Evolutionary conservation across 2,113 vertebrate genomes (phyloP).

Genomic region (Pardalotus punctatus): DNA sequence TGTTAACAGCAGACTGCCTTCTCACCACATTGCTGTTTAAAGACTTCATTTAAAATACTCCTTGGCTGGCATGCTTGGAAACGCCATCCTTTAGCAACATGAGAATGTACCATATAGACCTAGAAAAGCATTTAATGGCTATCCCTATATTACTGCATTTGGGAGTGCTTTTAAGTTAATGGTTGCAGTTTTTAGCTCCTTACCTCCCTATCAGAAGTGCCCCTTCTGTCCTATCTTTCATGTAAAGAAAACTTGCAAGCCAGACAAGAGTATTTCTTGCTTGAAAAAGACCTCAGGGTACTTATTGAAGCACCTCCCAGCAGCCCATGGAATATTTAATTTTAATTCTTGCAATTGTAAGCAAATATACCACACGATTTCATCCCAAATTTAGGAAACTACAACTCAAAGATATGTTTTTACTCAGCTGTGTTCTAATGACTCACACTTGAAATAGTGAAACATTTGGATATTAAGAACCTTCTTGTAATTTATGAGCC

Average conservation of each 20-base stretch:
- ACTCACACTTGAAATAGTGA: background rate
- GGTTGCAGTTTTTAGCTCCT: background rate
- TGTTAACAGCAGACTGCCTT: constrained; percentile 48
- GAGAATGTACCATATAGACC: background rate
- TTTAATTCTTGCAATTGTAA: background rate
- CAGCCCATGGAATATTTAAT: background rate
- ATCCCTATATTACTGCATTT: background rate
- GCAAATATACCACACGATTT: background rate
- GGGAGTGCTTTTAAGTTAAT: background rate
- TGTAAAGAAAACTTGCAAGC: background rate
- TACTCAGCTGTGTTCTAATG: background rate
- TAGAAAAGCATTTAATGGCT: background rate
- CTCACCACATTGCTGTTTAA: constrained; percentile 14
- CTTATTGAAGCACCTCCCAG: background rate
- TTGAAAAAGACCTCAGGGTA: background rate
- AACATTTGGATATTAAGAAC: background rate
- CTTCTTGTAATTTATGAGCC: background rate
- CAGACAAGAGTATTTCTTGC: background rate
- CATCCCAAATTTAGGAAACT: background rate
- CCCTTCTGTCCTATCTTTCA: background rate
- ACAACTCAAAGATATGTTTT: background rate
- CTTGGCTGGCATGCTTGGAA: constrained; percentile 1
- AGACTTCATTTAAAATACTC: constrained; percentile 51
- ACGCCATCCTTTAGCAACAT: background rate
- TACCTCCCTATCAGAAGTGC: background rate